Evolutionary conservation across 2,113 vertebrate species (phyloP), one percentile per base, ranked within the genome.

Genomic region (Egretta garzetta): DNA sequence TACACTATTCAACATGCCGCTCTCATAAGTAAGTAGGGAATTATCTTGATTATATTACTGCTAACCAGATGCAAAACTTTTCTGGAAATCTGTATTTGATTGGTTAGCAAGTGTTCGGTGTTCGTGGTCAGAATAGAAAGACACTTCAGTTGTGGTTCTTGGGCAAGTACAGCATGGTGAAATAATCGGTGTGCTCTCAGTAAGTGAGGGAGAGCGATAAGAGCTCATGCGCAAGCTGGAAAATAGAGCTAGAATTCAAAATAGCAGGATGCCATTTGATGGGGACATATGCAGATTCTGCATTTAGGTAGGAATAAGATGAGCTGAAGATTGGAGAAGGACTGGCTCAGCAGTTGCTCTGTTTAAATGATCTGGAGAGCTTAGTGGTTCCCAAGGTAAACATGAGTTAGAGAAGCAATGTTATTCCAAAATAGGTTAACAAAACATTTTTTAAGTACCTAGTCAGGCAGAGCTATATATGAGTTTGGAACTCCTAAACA

Each of bases 161-260:
- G 10, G 43, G 33, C 28, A 80, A 19, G 11, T 76, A 20, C 35
- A 55, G n/a, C 18, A 58, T 16, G 18, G 21, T 60, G 28, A 74
- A 81, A 43, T 64, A 52, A 45, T 27, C 21, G 26, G 10, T 8
- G 4, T 67, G 37, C 43, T 86, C 8, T 76, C 28, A 70, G 3
- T 0, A 87, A 49, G 19, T 43, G 7, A 83, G 17, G 7, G 55
- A 66, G 18, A 10, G 14, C 33, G 90, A 4, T 26, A 74, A 67
- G 37, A 83, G 4, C 8, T 26, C 8, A 32, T 21, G n/a, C 0
- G 0, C 8, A 43, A 26, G 3, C 41, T 90, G 55, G 4, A 67
- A 85, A 79, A 67, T 37, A 53, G 74, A 77, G 10, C 21, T 62
- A 45, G 30, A 71, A 67, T 85, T 93, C 39, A 81, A 62, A 87